phyloP scores from a whole-genome alignment of 2,888 invertebrate genomes.

The Corbicula japonica region DNA sequence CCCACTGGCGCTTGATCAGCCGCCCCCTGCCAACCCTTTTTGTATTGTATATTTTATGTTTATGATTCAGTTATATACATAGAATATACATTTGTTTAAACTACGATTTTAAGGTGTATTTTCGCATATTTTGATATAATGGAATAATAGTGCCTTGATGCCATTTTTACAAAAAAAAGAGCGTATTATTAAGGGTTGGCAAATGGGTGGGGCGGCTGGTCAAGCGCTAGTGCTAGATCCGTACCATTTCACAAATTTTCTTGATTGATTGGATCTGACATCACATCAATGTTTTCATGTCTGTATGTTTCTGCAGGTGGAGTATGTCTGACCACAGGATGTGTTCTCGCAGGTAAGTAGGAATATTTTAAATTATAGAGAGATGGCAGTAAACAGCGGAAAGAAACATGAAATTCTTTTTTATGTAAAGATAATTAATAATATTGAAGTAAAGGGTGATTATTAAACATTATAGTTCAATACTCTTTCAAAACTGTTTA shows the following conservation, averaged over 20 bases:
- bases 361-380: not conserved
- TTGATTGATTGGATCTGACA: not conserved
- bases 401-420: too few species aligned
- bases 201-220: too few species aligned
- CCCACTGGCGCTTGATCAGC: too few species aligned
- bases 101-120: too few species aligned
- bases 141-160: not conserved
- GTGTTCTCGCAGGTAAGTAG: constrained; percentile 63
- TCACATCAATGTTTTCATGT: not conserved
- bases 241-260: not conserved
- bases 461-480: not conserved
- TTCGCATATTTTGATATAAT: too few species aligned
- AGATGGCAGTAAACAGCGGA: too few species aligned
- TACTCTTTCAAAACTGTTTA: not conserved
- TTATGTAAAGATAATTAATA: too few species aligned
- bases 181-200: not conserved
- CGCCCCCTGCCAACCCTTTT: too few species aligned
- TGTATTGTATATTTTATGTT: too few species aligned
- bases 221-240: not conserved
- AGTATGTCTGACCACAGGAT: constrained; percentile 62
- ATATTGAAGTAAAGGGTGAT: not conserved
- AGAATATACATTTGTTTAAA: too few species aligned
- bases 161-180: not conserved
- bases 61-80: too few species aligned
- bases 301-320: constrained; percentile 24